Percentiles rank a stretch among this genome's conserved stretches.
phyloP scores from a whole-genome alignment of 2,888 invertebrate genomes.

The Drepana falcataria region DNA sequence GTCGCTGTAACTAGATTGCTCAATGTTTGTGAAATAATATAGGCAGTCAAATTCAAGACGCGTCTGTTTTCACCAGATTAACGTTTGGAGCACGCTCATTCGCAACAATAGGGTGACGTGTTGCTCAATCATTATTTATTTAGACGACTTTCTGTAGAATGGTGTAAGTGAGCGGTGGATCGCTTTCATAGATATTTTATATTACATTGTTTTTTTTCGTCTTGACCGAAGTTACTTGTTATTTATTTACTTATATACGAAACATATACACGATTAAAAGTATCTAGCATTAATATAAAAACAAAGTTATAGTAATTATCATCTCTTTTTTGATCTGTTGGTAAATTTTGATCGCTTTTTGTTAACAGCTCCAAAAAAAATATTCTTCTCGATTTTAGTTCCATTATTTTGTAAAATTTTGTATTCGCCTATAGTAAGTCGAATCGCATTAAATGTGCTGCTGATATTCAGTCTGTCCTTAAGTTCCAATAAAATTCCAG shows the following conservation, averaged over 20 bases:
- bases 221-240: no score
- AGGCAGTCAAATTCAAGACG: slow-evolving; percentile 40
- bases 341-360: no score
- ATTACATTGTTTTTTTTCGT: neutral
- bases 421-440: no score
- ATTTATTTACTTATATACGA: no score
- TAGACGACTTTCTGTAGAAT: slow-evolving; percentile 31
- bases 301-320: no score
- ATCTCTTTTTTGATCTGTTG: no score
- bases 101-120: slow-evolving; percentile 47
- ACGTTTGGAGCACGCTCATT: slow-evolving; percentile 28
- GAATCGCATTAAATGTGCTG: no score
- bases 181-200: neutral
- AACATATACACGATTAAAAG: no score
- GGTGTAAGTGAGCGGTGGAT: slow-evolving; percentile 33
- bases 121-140: slow-evolving; percentile 59
- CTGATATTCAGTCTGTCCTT: slow-evolving; percentile 8
- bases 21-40: slow-evolving; percentile 36
- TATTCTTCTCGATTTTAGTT: no score
- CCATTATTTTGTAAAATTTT: no score
- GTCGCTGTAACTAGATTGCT: slow-evolving; percentile 44
- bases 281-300: no score
- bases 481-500: slow-evolving; percentile 11
- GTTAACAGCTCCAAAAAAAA: no score
- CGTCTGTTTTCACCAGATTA: slow-evolving; percentile 41